phyloP scores from a whole-genome alignment of 2,113 vertebrate species.

The Apodemus sylvaticus region DNA sequence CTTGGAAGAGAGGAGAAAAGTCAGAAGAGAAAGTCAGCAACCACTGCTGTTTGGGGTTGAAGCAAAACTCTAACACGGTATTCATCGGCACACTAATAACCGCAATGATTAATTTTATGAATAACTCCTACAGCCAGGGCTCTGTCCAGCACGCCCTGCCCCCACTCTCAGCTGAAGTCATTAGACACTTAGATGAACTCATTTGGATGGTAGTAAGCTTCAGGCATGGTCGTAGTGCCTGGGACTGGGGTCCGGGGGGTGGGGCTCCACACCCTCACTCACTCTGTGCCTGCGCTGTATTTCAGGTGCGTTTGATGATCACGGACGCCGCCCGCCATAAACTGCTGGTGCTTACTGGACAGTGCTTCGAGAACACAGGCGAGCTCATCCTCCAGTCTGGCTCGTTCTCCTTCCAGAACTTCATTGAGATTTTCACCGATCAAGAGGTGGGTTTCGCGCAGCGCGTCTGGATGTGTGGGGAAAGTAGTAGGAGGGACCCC shows the following conservation, averaged over 20 bases:
- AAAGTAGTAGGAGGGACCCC: not conserved
- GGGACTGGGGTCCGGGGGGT: accelerated
- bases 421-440: constrained; percentile 99
- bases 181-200: not conserved
- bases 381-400: constrained; percentile 98
- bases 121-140: not conserved
- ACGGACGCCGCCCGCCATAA: constrained; percentile 96
- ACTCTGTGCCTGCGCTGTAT: constrained; percentile 5
- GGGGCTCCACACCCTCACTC: accelerated
- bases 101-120: not conserved
- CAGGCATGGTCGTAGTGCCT: too few relatives aligned
- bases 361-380: constrained; percentile 96
- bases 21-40: not conserved
- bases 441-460: constrained; percentile 90
- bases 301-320: constrained; percentile 95
- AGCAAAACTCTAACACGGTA: not conserved
- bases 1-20: not conserved
- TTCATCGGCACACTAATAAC: not conserved
- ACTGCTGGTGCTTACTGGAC: constrained; percentile 94
- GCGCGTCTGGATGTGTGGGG: not conserved
- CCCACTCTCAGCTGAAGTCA: not conserved
- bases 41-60: not conserved
- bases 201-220: not conserved
- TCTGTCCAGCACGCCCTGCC: not conserved
- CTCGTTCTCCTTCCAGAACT: constrained; percentile 96